These are phyloP conservation scores for Nipponia nippon DNA, from an alignment of 2,113 vertebrate species.

Conservation along the genomic window DNA sequence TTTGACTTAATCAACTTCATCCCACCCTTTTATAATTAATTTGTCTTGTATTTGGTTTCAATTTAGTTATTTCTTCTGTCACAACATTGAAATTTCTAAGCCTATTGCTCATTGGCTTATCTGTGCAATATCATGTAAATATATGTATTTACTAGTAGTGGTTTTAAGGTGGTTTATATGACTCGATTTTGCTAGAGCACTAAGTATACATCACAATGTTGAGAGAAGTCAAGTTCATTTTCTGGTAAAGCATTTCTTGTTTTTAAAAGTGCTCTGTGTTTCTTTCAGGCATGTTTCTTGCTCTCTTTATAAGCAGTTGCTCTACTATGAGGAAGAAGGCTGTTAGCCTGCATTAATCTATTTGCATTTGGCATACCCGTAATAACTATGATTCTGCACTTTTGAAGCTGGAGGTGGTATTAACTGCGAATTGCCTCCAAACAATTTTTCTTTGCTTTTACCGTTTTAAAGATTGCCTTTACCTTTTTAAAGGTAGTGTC, in stretches of 20 bases:
- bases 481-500: background rate
- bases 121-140: background rate
- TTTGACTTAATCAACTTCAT: background rate
- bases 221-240: background rate
- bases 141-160: background rate
- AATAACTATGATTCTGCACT: background rate
- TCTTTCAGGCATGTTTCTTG: background rate
- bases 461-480: background rate
- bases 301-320: background rate
- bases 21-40: background rate
- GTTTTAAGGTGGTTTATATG: background rate
- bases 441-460: background rate
- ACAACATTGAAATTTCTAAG: background rate
- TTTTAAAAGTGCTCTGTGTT: background rate
- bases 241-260: background rate
- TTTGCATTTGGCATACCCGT: background rate
- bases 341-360: background rate
- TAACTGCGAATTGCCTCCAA: background rate
- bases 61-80: background rate
- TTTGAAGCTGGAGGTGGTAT: background rate
- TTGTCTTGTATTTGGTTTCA: background rate
- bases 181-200: background rate
- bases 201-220: background rate
- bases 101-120: background rate
- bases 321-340: background rate